A percentile compares a stretch with the other conserved stretches of the same genome.
phyloP scores from a whole-genome alignment of 2,888 invertebrate species.

The Neoascia interrupta region DNA sequence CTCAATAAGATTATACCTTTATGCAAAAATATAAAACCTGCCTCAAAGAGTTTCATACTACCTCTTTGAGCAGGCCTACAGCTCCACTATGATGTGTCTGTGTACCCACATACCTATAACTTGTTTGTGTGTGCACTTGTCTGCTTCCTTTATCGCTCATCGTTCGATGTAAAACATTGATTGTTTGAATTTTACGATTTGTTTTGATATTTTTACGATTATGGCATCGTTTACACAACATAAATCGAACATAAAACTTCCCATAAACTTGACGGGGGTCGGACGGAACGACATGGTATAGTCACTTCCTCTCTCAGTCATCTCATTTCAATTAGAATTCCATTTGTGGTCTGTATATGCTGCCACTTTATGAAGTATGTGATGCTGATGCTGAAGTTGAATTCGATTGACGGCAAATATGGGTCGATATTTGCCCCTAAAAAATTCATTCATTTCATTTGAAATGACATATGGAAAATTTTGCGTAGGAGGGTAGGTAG shows the following conservation, averaged over 20 bases:
- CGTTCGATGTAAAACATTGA: conserved; percentile 71
- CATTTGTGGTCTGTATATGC: conserved; percentile 49
- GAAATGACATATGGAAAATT: conserved; percentile 18
- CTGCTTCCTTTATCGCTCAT: conserved; percentile 45
- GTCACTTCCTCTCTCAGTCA: conserved; percentile 12
- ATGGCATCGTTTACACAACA: conserved; percentile 80
- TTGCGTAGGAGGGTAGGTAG: not conserved
- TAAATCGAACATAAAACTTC: conserved; percentile 79
- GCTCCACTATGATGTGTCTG: no score
- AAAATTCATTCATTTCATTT: conserved; percentile 57
- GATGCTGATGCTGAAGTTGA: conserved; percentile 51
- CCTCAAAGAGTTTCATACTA: no score
- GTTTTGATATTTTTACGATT: conserved; percentile 80
- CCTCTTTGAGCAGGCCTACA: no score
- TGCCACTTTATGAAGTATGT: conserved; percentile 37
- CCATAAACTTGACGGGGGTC: conserved; percentile 74
- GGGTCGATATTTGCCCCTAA: conserved; percentile 17
- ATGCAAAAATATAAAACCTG: no score
- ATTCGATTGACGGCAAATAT: conserved; percentile 43
- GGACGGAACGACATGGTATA: not conserved
- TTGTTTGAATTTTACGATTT: conserved; percentile 80
- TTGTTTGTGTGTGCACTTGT: not conserved
- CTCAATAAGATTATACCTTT: no score
- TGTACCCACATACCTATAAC: no score
- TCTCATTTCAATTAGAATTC: conserved; percentile 66